A percentile compares a stretch with the other conserved stretches of the same genome.
Conservation (phyloP, 2,113 vertebrate genomes). For the Rhineura floridana region DNA sequence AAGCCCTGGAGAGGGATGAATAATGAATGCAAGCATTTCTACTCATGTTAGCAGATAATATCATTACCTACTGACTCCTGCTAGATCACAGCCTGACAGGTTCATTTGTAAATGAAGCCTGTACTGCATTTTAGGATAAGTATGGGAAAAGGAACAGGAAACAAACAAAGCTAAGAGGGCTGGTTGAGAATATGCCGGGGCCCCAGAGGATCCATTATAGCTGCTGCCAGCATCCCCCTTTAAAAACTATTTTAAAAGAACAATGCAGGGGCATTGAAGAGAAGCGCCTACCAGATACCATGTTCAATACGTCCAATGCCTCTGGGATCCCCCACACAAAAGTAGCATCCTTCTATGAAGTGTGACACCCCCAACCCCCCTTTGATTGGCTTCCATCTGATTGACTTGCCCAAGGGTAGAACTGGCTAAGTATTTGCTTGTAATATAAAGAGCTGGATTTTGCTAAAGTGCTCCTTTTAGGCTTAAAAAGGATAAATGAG, state of each 20-base stretch:
- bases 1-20: conserved; percentile 20
- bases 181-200: not conserved
- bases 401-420: no score
- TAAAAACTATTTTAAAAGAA: not conserved
- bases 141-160: not conserved
- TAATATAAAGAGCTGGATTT: no score
- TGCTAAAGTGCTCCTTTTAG: no score
- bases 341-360: no score
- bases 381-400: no score
- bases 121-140: not conserved
- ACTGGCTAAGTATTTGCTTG: no score
- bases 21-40: conserved; percentile 16
- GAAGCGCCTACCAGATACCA: not conserved
- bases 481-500: no score
- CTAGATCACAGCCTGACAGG: conserved; percentile 15
- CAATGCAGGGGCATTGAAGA: not conserved
- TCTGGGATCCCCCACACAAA: no score
- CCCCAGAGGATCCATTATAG: not conserved
- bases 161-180: not conserved
- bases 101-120: conserved; percentile 12
- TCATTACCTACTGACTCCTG: conserved; percentile 15
- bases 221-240: not conserved
- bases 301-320: not conserved
- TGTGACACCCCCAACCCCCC: no score
- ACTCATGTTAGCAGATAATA: conserved; percentile 21